A percentile compares a stretch with the other conserved stretches of the same genome.
phyloP scores from a whole-genome alignment of 1,140 invertebrate genomes.

The Radopholus similis region DNA sequence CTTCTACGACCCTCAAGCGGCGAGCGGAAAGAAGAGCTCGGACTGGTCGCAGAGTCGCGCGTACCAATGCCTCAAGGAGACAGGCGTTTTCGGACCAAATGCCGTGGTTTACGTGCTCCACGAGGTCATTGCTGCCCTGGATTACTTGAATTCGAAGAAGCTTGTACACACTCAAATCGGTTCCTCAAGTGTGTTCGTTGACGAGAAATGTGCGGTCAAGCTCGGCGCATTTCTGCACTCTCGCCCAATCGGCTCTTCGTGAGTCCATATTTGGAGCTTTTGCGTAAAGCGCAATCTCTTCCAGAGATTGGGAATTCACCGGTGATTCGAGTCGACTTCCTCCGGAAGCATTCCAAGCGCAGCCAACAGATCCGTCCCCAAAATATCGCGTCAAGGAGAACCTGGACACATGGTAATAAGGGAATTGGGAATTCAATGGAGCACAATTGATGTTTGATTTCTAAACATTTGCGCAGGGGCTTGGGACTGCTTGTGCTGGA shows the following conservation, averaged over 20 bases:
- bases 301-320: constrained; percentile 7
- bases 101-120: constrained; percentile 7
- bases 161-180: constrained; percentile 8
- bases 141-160: not conserved
- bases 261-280: not conserved
- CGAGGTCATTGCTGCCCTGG: not conserved
- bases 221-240: constrained; percentile 5
- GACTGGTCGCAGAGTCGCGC: not conserved
- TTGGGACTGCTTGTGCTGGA: constrained; percentile 16
- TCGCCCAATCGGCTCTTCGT: constrained; percentile 9
- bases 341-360: constrained; percentile 5
- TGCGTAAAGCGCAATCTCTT: not conserved
- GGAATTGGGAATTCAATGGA: too few species aligned
- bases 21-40: not conserved
- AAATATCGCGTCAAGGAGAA: not conserved
- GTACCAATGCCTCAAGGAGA: not conserved
- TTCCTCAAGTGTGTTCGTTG: constrained; percentile 3
- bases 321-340: constrained; percentile 11
- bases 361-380: not conserved
- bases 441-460: too few species aligned
- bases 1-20: not conserved
- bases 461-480: too few species aligned
- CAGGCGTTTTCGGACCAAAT: constrained; percentile 1
- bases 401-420: constrained; percentile 14
- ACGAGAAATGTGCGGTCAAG: constrained; percentile 9